A percentile compares a stretch with the other conserved stretches of the same genome.
Conservation (phyloP, 2,797 vertebrate species). For the Macropus fuliginosus region DNA sequence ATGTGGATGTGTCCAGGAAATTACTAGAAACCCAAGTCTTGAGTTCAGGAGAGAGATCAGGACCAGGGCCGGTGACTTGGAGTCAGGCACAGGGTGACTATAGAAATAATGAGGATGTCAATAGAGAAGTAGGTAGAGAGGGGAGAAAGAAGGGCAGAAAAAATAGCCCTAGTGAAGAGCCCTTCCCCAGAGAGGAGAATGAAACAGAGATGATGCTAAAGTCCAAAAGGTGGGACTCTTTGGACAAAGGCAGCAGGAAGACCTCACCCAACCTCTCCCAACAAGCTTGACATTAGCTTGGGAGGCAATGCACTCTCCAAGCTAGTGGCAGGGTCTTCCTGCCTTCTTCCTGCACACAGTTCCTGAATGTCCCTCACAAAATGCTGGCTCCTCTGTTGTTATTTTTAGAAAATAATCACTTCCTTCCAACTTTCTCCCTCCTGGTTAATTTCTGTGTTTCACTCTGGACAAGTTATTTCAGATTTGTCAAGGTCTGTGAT, state of each 20-base stretch:
- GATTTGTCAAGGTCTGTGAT: conserved; percentile 67
- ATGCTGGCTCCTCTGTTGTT: conserved; percentile 70
- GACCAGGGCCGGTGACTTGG: not conserved
- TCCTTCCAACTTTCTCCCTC: conserved; percentile 68
- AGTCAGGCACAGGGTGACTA: not conserved
- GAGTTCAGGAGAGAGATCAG: not conserved
- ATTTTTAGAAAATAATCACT: conserved; percentile 78
- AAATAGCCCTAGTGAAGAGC: not conserved
- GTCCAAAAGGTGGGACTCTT: not conserved
- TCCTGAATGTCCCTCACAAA: conserved; percentile 46
- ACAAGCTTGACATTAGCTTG: not conserved
- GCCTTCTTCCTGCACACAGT: not conserved
- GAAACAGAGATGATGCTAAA: not conserved
- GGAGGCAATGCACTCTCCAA: not conserved
- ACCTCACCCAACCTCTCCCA: not conserved
- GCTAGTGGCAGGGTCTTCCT: conserved; percentile 51
- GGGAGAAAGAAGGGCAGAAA: not conserved
- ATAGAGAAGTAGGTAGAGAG: not conserved
- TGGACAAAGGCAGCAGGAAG: not conserved
- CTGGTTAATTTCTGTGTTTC: conserved; percentile 72
- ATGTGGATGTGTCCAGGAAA: not conserved
- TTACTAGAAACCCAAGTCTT: not conserved
- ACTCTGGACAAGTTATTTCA: conserved; percentile 62
- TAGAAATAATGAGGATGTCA: not conserved
- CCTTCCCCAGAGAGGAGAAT: not conserved